These are phyloP conservation scores for Bradypodion pumilum DNA, from an alignment of 2,797 vertebrate genomes.

Conservation along the genomic window DNA sequence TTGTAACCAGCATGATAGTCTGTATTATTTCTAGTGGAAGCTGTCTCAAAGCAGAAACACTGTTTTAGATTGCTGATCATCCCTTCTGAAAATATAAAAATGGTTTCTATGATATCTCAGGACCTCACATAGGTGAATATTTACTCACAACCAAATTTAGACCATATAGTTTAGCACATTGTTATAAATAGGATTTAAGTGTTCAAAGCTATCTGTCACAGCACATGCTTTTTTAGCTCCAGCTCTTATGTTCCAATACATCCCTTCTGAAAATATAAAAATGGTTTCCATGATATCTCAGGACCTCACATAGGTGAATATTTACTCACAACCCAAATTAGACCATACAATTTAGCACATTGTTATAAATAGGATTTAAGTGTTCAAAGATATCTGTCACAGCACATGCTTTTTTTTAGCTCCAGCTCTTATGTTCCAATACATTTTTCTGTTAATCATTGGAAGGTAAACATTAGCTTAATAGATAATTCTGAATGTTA, in stretches of 20 bases:
- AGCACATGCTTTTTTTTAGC: no score
- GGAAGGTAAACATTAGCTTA: no score
- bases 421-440: no score
- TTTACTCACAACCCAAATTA: background rate
- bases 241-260: no score
- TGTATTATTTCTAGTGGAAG: background rate
- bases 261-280: background rate
- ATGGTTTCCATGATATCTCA: background rate
- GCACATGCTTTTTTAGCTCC: no score
- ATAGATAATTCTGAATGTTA: no score
- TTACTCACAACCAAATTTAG: background rate
- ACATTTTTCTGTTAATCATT: no score
- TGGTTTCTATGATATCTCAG: background rate
- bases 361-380: no score
- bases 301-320: background rate
- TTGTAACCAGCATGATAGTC: background rate
- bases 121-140: background rate
- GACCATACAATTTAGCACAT: background rate
- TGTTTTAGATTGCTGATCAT: background rate
- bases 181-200: no score
- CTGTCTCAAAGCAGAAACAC: background rate
- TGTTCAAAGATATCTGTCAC: no score
- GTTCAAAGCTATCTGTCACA: no score
- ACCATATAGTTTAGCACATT: background rate
- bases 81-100: background rate